Conservation (phyloP, 2,797 vertebrate genomes). For the Eupleurogrammus muticus region DNA sequence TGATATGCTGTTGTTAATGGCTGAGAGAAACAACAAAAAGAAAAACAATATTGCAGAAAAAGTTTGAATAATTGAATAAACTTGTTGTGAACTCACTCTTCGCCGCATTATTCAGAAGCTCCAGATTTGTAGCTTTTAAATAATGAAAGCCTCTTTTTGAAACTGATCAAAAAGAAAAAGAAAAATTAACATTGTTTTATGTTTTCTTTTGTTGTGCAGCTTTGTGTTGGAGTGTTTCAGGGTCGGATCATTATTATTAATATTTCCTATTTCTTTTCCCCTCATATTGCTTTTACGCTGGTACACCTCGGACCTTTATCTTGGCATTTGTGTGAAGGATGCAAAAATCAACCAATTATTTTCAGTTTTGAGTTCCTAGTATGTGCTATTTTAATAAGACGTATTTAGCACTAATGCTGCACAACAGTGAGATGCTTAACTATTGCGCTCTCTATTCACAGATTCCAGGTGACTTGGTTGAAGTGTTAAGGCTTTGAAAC, state of each 20-base stretch:
- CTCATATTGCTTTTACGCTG: slow-evolving; percentile 34
- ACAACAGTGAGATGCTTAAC: neutral
- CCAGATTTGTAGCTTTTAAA: neutral
- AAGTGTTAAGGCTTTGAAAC: neutral
- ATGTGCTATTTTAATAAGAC: slow-evolving; percentile 50
- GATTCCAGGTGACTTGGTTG: neutral
- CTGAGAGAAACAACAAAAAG: neutral
- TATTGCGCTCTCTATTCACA: no score
- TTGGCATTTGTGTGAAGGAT: no score
- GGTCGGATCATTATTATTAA: neutral
- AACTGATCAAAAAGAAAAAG: neutral
- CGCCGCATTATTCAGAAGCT: neutral
- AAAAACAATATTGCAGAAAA: neutral
- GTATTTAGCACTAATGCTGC: slow-evolving; percentile 23
- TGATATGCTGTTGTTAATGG: neutral
- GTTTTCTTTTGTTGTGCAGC: neutral
- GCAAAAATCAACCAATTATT: no score
- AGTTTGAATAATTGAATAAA: neutral
- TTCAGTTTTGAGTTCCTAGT: no score
- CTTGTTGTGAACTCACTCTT: neutral
- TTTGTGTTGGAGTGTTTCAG: neutral
- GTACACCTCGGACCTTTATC: slow-evolving; percentile 21
- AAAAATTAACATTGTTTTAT: no score
- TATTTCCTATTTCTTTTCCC: neutral
- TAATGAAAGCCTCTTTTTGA: neutral